Percentiles rank a stretch among this genome's conserved stretches.
Conservation (phyloP, 1,140 invertebrate genomes). For the Idris sp. region DNA sequence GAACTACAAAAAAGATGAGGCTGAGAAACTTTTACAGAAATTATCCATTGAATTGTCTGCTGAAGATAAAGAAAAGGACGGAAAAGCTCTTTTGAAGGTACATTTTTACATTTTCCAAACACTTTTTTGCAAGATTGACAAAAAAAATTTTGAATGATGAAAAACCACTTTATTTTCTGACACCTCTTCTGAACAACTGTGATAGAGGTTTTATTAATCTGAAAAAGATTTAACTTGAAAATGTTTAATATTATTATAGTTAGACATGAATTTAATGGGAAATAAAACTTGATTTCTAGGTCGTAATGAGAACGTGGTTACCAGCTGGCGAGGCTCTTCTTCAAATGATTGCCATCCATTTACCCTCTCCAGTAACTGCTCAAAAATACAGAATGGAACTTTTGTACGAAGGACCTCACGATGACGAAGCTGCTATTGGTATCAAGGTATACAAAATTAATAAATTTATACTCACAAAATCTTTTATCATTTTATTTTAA, state of each 20-base stretch:
- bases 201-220: conserved; percentile 61
- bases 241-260: too few species aligned
- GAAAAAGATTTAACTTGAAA: conserved; percentile 10
- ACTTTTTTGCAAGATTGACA: too few species aligned
- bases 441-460: conserved; percentile 82
- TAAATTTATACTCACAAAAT: conserved; percentile 1
- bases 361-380: conserved; percentile 98
- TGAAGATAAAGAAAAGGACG: conserved; percentile 98
- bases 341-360: conserved; percentile 99
- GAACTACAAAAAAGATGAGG: conserved; percentile 98
- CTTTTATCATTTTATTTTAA: conserved; percentile 18
- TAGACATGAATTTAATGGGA: too few species aligned
- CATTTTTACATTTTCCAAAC: conserved; percentile 5
- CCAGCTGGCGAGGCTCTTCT: conserved; percentile 99
- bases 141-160: conserved; percentile 65
- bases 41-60: conserved; percentile 94
- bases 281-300: too few species aligned
- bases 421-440: conserved; percentile 97
- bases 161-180: conserved; percentile 72
- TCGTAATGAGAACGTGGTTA: conserved; percentile 99
- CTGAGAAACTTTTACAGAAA: conserved; percentile 90
- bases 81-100: conserved; percentile 91
- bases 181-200: conserved; percentile 75
- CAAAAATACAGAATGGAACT: conserved; percentile 99
- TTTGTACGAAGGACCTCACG: conserved; percentile 98